phyloP scores from a whole-genome alignment of 2,113 vertebrate genomes.

The Stegostoma tigrinum region DNA sequence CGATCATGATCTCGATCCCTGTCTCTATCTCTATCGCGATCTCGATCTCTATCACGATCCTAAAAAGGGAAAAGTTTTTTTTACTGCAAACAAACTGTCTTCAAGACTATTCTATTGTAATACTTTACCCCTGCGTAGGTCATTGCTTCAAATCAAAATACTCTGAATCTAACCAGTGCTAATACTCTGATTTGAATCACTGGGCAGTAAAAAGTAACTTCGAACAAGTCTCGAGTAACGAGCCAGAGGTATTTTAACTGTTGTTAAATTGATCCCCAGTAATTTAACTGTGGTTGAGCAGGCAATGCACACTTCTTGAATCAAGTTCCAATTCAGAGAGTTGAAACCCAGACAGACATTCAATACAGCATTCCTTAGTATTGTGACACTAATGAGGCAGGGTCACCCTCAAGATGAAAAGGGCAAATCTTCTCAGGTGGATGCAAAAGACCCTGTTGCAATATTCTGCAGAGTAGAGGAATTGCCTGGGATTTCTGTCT shows the following conservation, averaged over 20 bases:
- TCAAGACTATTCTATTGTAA: not conserved
- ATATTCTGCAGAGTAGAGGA: not conserved
- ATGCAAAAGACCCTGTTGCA: not conserved
- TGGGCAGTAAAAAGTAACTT: not conserved
- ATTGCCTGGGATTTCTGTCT: not conserved
- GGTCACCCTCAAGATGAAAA: not conserved
- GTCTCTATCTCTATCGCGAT: constrained; percentile 52
- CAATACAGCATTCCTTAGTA: not conserved
- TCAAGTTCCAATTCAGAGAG: not conserved
- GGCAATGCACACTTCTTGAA: not conserved
- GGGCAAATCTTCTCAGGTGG: not conserved
- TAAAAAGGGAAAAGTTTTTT: constrained; percentile 41
- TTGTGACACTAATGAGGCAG: not conserved
- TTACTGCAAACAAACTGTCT: not conserved
- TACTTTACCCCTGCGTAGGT: not conserved
- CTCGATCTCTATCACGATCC: constrained; percentile 64
- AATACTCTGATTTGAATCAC: not conserved
- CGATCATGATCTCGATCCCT: constrained; percentile 39
- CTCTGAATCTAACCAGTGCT: not conserved
- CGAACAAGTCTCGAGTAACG: not conserved
- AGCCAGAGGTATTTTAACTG: not conserved
- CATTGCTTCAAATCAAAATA: not conserved
- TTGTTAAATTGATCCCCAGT: not conserved
- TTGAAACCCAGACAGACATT: not conserved
- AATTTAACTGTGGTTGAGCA: not conserved